Evolutionary conservation across 2,888 invertebrate genomes (phyloP).

Genomic region (Metacarcinus magister): DNA sequence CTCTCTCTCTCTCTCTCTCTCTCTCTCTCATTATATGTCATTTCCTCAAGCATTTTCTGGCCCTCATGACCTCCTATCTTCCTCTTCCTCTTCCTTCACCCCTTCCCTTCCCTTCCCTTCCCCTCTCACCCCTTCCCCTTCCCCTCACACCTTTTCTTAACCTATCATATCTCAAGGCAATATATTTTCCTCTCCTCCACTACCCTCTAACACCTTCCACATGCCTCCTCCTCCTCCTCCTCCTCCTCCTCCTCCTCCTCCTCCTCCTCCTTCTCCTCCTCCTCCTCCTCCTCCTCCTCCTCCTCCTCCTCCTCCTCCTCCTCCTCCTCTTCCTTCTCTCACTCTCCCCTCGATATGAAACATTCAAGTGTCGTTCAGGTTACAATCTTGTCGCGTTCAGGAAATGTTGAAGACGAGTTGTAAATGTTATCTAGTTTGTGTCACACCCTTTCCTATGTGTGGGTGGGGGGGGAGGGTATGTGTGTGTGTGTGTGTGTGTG

Average conservation of each 20-base stretch:
- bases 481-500: conserved; percentile 26
- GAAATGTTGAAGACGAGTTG: not conserved
- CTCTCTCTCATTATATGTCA: too few relatives aligned
- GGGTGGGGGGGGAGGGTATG: not conserved
- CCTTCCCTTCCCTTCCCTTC: too few relatives aligned
- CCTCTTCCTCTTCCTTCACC: too few relatives aligned
- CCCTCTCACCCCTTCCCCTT: too few relatives aligned
- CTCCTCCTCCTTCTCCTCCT: not conserved
- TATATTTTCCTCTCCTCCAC: not conserved
- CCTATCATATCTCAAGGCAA: too few relatives aligned
- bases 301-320: not conserved
- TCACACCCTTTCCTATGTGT: not conserved
- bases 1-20: too few relatives aligned
- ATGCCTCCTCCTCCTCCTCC: too few relatives aligned
- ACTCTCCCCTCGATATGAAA: not conserved
- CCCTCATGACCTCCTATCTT: too few relatives aligned
- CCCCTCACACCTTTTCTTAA: too few relatives aligned
- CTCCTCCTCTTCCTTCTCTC: not conserved
- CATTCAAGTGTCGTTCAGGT: not conserved
- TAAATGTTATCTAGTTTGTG: not conserved
- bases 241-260: not conserved
- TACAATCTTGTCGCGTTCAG: not conserved
- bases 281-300: not conserved
- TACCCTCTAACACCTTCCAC: not conserved
- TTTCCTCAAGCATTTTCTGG: too few relatives aligned